phyloP scores from a whole-genome alignment of 2,113 vertebrate genomes.

The Lynx canadensis region DNA sequence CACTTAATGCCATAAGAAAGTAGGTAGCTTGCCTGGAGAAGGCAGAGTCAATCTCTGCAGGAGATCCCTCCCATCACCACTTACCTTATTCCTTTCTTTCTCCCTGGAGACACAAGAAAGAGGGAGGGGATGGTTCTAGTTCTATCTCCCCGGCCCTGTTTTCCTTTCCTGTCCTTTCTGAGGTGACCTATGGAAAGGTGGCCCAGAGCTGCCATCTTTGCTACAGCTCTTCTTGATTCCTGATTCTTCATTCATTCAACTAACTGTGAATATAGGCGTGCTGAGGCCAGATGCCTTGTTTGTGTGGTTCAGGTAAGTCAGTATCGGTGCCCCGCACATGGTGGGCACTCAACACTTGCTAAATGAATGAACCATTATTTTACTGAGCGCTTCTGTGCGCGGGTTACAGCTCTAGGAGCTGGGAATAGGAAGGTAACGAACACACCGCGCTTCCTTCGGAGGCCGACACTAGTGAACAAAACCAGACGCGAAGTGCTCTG shows the following conservation, averaged over 20 bases:
- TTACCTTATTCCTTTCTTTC: neutral
- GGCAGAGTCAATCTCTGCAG: neutral
- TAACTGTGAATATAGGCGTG: neutral
- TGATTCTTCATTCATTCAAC: neutral
- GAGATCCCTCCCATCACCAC: neutral
- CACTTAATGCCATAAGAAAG: neutral
- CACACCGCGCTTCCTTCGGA: neutral
- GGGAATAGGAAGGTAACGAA: neutral
- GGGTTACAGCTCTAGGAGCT: neutral
- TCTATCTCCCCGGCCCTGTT: neutral
- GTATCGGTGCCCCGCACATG: no score
- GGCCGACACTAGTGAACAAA: neutral
- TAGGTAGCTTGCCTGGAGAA: neutral
- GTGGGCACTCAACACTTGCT: neutral
- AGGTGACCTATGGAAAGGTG: neutral
- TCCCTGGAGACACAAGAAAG: neutral
- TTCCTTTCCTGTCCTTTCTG: neutral
- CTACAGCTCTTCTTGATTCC: neutral
- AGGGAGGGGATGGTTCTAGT: neutral
- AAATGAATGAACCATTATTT: neutral
- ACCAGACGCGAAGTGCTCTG: rapidly evolving
- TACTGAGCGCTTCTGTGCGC: neutral
- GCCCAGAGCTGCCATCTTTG: neutral
- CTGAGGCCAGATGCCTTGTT: neutral
- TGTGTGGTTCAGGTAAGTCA: neutral